These are phyloP conservation scores for Agelas oroides DNA, from an alignment of 37 sponge, comb jelly and placozoan species.

Conservation along the genomic window DNA sequence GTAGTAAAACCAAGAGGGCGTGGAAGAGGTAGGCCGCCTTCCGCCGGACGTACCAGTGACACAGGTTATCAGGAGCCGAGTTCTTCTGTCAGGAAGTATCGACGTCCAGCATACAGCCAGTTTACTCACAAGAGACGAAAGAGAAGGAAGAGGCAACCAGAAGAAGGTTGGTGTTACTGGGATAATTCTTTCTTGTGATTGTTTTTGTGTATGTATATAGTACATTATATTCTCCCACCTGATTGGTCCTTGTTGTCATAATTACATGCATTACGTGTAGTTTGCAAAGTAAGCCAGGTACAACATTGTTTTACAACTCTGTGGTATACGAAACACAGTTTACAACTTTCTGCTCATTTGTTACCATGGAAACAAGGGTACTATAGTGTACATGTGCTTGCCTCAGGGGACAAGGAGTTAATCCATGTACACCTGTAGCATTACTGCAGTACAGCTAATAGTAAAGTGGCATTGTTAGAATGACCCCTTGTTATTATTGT, in stretches of 20 bases:
- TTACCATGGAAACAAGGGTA: too few relatives aligned
- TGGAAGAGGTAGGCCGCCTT: neutral
- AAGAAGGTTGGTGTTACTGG: slow-evolving; percentile 40
- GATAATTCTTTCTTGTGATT: neutral
- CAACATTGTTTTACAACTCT: too few relatives aligned
- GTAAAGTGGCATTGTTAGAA: too few relatives aligned
- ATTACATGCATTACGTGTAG: slow-evolving; percentile 6
- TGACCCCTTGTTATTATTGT: too few relatives aligned
- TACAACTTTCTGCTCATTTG: too few relatives aligned
- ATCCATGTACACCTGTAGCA: too few relatives aligned
- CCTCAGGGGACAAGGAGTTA: too few relatives aligned
- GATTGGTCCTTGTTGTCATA: neutral
- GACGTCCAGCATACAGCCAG: slow-evolving; percentile 48
- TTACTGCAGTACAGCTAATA: too few relatives aligned
- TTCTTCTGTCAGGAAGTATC: slow-evolving; percentile 10
- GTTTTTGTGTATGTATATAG: neutral
- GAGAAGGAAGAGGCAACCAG: slow-evolving; percentile 50
- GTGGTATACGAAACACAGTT: too few relatives aligned
- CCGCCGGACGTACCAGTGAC: neutral
- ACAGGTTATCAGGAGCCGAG: neutral
- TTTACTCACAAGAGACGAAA: slow-evolving; percentile 61
- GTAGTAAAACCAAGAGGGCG: slow-evolving; percentile 14
- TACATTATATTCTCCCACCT: neutral
- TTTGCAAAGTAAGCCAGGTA: too few relatives aligned
- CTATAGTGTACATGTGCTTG: too few relatives aligned